phyloP scores from a whole-genome alignment of 2,888 invertebrate species.

The Drosophila incognita region DNA sequence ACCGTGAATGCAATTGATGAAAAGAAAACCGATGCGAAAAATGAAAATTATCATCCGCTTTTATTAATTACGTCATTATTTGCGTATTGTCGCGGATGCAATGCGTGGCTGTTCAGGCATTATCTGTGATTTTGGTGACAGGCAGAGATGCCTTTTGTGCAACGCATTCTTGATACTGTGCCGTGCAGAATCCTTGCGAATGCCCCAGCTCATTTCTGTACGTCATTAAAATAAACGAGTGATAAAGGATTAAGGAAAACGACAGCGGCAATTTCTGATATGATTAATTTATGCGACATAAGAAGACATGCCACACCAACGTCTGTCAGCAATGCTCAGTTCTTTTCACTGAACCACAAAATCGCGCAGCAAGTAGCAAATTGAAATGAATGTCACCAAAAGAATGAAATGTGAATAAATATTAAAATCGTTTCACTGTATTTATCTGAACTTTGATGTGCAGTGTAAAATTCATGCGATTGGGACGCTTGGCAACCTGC shows the following conservation, averaged over 20 bases:
- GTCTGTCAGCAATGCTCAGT: constrained; percentile 1
- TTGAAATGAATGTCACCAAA: neutral
- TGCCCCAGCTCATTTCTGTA: constrained; percentile 44
- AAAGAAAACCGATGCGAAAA: constrained; percentile 19
- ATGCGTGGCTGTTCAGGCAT: constrained; percentile 24
- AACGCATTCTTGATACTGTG: constrained; percentile 23
- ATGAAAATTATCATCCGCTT: constrained; percentile 49
- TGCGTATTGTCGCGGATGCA: constrained; percentile 62
- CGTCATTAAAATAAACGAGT: constrained; percentile 66
- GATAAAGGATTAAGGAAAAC: constrained; percentile 51
- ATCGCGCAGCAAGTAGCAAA: neutral
- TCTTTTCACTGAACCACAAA: constrained; percentile 48
- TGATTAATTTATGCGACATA: constrained; percentile 71
- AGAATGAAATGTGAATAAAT: neutral
- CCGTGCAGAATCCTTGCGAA: constrained; percentile 32
- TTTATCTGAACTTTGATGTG: constrained; percentile 4
- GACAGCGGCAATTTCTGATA: constrained; percentile 37
- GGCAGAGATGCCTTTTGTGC: constrained; percentile 21
- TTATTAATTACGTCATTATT: constrained; percentile 77
- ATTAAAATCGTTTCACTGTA: neutral
- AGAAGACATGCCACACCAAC: constrained; percentile 44
- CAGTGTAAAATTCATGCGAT: constrained; percentile 6
- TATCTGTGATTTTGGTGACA: constrained; percentile 57
- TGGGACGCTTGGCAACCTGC: neutral
- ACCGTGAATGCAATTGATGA: constrained; percentile 63